Percentiles rank a stretch among this genome's conserved stretches.
Evolutionary conservation across 2,797 vertebrate genomes (phyloP).

Genomic region (Neosilurus hyrtlii): DNA sequence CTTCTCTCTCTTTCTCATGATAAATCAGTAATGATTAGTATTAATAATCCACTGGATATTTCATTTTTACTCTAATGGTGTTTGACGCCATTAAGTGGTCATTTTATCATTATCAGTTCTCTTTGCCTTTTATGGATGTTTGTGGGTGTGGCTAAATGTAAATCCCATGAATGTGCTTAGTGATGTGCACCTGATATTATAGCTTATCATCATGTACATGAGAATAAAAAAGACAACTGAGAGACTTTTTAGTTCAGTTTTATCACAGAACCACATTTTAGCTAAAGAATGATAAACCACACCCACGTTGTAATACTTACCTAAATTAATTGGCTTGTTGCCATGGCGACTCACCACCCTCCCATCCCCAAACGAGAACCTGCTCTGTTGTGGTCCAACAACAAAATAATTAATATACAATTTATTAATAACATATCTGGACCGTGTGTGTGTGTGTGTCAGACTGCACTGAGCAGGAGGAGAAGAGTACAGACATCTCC

Average conservation of each 20-base stretch:
- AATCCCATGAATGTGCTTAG: background rate
- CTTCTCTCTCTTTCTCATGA: background rate
- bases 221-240: background rate
- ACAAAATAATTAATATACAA: background rate
- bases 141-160: background rate
- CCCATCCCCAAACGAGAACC: background rate
- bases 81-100: background rate
- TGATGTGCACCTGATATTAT: background rate
- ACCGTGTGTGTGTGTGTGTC: conserved; percentile 20
- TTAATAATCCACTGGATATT: background rate
- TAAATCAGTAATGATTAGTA: background rate
- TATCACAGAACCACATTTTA: background rate
- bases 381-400: background rate
- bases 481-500: conserved; percentile 71
- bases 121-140: conserved; percentile 7
- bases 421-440: background rate
- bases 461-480: conserved; percentile 97
- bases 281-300: background rate
- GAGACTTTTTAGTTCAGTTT: background rate
- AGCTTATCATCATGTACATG: background rate
- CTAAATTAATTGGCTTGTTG: background rate
- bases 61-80: background rate
- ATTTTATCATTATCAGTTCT: background rate
- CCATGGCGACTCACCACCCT: background rate
- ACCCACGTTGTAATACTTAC: background rate